phyloP scores from a whole-genome alignment of 2,113 vertebrate species.

The Pollachius pollachius region DNA sequence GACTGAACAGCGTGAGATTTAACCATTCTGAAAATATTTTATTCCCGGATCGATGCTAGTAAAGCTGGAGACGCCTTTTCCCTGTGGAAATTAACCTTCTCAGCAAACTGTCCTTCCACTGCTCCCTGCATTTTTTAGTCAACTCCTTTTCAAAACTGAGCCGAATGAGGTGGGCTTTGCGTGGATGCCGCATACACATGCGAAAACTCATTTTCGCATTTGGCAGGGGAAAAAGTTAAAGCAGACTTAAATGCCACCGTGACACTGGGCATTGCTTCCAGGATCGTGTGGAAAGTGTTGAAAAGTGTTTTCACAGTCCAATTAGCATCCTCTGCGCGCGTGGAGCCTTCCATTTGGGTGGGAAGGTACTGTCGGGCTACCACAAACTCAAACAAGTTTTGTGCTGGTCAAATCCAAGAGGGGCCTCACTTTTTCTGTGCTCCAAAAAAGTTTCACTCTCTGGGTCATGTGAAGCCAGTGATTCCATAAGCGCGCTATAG shows the following conservation, averaged over 20 bases:
- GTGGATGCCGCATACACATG: background rate
- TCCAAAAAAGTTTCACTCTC: too few species aligned
- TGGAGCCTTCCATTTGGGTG: background rate
- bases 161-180: background rate
- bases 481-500: too few species aligned
- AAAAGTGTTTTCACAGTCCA: background rate
- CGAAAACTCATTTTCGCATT: background rate
- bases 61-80: too few species aligned
- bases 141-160: background rate
- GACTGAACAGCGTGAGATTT: too few species aligned
- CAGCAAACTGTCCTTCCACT: slow-evolving; percentile 1
- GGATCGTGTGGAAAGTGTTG: background rate
- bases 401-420: too few species aligned
- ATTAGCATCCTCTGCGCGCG: background rate
- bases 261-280: slow-evolving; percentile 2
- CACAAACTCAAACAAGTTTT: too few species aligned
- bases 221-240: background rate
- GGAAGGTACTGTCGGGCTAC: background rate
- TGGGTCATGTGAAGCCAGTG: too few species aligned
- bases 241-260: background rate
- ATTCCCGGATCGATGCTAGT: background rate
- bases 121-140: background rate
- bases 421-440: too few species aligned
- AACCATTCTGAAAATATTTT: background rate
- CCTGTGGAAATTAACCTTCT: background rate